Conservation (phyloP, 2,888 invertebrate genomes). For the Clanis bilineata region DNA sequence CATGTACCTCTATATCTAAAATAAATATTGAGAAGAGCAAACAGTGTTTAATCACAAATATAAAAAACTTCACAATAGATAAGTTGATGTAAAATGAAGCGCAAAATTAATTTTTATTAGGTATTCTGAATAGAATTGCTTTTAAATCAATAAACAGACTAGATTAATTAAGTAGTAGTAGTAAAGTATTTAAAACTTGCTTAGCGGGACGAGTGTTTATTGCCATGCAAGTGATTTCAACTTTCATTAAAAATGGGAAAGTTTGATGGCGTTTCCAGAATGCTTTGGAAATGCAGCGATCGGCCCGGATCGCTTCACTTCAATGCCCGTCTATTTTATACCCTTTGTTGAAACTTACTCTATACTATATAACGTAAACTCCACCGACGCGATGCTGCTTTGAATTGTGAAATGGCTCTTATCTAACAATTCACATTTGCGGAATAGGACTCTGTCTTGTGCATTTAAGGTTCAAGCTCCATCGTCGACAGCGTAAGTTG, state of each 20-base stretch:
- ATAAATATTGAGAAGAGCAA: no score
- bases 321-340: conserved; percentile 40
- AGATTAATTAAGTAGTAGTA: conserved; percentile 53
- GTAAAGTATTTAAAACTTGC: conserved; percentile 66
- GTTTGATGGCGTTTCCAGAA: conserved; percentile 51
- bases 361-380: conserved; percentile 14
- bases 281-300: conserved; percentile 37
- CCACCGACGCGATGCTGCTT: conserved; percentile 7
- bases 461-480: not conserved
- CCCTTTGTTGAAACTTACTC: conserved; percentile 40
- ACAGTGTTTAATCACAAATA: no score
- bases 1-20: no score
- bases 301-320: conserved; percentile 30
- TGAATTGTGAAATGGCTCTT: not conserved
- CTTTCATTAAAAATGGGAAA: conserved; percentile 67
- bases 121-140: no score
- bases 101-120: no score
- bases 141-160: conserved; percentile 75
- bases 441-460: not conserved
- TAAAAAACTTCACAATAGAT: conserved; percentile 20
- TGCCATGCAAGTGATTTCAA: conserved; percentile 63
- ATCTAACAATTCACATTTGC: not conserved
- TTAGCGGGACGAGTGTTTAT: conserved; percentile 63
- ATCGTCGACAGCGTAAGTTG: not conserved
- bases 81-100: no score